These are phyloP conservation scores for Corapipo altera DNA, from an alignment of 2,113 vertebrate species.

Conservation along the genomic window DNA sequence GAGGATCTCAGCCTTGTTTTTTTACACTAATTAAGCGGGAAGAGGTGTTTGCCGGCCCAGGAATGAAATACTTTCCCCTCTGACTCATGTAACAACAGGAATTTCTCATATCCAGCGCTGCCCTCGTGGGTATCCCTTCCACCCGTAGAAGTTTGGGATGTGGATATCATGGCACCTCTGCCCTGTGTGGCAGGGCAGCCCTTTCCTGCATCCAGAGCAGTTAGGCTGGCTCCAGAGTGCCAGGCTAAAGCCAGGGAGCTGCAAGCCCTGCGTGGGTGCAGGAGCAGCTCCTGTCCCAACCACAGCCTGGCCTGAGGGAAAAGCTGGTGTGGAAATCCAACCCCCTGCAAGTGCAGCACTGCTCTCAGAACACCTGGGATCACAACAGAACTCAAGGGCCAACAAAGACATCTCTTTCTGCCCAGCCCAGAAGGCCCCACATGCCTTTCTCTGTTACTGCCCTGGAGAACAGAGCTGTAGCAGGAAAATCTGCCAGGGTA, in stretches of 20 bases:
- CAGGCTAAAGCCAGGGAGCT: neutral
- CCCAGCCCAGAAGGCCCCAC: neutral
- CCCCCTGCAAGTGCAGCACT: neutral
- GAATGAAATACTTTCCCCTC: slow-evolving; percentile 16
- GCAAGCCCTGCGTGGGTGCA: neutral
- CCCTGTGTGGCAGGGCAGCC: neutral
- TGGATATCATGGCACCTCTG: rapidly evolving
- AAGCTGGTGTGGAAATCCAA: neutral
- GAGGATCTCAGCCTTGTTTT: neutral
- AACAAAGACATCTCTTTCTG: no score
- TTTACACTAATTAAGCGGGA: neutral
- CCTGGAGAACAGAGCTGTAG: neutral
- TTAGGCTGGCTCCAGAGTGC: neutral
- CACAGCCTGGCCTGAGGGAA: neutral
- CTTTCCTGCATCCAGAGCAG: neutral
- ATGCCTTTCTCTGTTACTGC: neutral
- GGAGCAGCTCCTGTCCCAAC: neutral
- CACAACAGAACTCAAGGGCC: neutral
- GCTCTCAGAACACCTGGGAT: neutral
- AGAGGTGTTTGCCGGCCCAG: neutral
- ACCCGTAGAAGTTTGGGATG: neutral
- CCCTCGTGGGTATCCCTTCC: neutral
- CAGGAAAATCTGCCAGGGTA: neutral
- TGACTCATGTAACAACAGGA: neutral
- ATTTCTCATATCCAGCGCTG: neutral